Percentiles rank a stretch among this genome's conserved stretches.
Conservation (phyloP, 2,113 vertebrate genomes). For the Odontophorus gujanensis region DNA sequence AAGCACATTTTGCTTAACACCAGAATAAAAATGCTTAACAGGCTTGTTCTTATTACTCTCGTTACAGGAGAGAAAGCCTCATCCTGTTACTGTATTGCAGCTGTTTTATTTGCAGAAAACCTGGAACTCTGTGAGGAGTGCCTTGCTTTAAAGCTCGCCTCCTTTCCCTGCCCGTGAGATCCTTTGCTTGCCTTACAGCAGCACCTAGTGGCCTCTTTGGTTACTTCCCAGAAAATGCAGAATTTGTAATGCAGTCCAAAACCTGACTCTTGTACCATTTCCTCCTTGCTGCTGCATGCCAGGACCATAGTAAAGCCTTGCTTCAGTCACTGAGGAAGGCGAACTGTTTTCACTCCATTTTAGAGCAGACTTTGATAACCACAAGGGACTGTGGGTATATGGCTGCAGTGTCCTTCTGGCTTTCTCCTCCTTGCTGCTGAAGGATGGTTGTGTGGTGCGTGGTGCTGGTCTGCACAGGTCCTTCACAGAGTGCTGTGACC, state of each 20-base stretch:
- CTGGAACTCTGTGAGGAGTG: background rate
- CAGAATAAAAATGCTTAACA: accelerated
- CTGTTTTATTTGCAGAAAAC: background rate
- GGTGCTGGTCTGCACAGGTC: accelerated
- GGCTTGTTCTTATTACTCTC: background rate
- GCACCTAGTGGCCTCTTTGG: conserved; percentile 75
- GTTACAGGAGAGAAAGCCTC: background rate
- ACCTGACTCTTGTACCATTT: background rate
- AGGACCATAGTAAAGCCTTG: accelerated
- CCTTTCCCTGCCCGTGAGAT: background rate
- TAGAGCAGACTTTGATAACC: background rate
- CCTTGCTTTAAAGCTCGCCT: background rate
- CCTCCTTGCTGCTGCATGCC: accelerated
- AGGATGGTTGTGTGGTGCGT: accelerated
- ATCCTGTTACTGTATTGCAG: accelerated
- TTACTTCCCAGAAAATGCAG: conserved; percentile 35
- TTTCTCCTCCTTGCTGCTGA: background rate
- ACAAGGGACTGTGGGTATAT: background rate
- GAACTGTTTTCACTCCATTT: background rate
- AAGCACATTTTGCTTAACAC: background rate
- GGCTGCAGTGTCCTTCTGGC: accelerated
- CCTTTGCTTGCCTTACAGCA: conserved; percentile 70
- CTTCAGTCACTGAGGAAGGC: accelerated
- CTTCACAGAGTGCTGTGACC: background rate
- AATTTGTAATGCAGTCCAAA: background rate